These are phyloP conservation scores for Phrynocephalus forsythii DNA, from an alignment of 2,797 vertebrate species.

Conservation along the genomic window DNA sequence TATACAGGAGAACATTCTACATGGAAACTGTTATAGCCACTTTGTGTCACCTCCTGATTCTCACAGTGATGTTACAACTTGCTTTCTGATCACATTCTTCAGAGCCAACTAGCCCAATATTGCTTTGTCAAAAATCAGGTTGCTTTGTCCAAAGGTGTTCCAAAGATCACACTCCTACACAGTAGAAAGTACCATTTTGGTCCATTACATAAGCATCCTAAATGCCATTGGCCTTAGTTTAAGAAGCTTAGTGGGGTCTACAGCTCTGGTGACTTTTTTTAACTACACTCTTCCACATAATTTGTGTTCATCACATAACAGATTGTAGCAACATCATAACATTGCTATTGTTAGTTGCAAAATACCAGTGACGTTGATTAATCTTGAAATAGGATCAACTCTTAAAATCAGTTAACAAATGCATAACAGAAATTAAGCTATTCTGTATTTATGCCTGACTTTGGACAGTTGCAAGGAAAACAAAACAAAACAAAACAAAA, in stretches of 20 bases:
- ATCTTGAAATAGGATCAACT: neutral
- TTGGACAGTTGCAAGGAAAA: conserved; percentile 15
- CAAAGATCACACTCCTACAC: neutral
- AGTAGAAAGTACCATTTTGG: neutral
- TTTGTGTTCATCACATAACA: neutral
- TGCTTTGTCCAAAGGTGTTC: conserved; percentile 17
- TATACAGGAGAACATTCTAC: conserved; percentile 1
- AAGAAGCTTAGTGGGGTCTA: neutral
- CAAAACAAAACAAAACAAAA: conserved; percentile 10
- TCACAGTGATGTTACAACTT: neutral
- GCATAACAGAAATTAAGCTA: neutral
- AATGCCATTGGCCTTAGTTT: neutral
- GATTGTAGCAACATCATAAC: neutral
- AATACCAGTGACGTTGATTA: neutral
- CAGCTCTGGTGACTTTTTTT: neutral
- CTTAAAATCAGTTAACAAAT: neutral
- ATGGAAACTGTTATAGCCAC: neutral
- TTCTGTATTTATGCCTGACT: conserved; percentile 13
- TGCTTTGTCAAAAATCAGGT: conserved; percentile 15
- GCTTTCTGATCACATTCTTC: neutral
- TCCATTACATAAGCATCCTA: neutral
- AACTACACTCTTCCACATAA: neutral
- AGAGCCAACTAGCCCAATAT: neutral
- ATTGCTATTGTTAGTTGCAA: neutral
- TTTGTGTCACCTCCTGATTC: conserved; percentile 30